A percentile compares a stretch with the other conserved stretches of the same genome.
These are phyloP conservation scores for Diploptera punctata DNA, from an alignment of 2,888 invertebrate genomes.

Conservation along the genomic window DNA sequence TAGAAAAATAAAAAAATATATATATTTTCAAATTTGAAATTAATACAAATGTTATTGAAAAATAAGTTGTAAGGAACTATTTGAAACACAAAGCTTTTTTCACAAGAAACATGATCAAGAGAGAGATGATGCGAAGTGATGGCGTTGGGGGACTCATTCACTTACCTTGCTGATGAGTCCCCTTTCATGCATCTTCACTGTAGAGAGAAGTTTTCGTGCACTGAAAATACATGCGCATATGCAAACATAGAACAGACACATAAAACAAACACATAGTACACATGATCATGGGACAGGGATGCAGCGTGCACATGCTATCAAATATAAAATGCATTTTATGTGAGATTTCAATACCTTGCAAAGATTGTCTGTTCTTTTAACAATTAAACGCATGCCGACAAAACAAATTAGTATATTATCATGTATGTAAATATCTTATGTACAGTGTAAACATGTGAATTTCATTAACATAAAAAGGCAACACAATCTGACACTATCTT, in stretches of 20 bases:
- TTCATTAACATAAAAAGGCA: too few relatives aligned
- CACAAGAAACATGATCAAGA: neutral
- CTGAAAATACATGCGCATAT: conserved; percentile 6
- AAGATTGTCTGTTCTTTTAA: neutral
- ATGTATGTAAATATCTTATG: too few relatives aligned
- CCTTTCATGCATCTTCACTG: conserved; percentile 35
- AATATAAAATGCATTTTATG: neutral
- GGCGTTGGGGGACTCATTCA: conserved; percentile 37
- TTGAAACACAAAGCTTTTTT: too few relatives aligned
- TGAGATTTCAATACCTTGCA: neutral
- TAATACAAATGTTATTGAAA: too few relatives aligned
- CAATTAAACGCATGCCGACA: neutral
- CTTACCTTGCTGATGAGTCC: conserved; percentile 39
- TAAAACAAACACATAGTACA: conserved; percentile 6
- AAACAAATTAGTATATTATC: too few relatives aligned
- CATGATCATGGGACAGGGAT: conserved; percentile 1
- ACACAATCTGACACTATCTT: too few relatives aligned
- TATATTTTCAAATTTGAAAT: too few relatives aligned
- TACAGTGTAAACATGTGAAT: too few relatives aligned
- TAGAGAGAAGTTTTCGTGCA: neutral
- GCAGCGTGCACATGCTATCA: conserved; percentile 34
- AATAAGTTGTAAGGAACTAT: too few relatives aligned
- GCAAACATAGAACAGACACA: conserved; percentile 21
- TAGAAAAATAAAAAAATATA: too few relatives aligned
- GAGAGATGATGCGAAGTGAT: neutral